Evolutionary conservation across 2,797 vertebrate genomes (phyloP), one percentile per base, ranked within the genome.

Genomic region (Leuciscus waleckii): DNA sequence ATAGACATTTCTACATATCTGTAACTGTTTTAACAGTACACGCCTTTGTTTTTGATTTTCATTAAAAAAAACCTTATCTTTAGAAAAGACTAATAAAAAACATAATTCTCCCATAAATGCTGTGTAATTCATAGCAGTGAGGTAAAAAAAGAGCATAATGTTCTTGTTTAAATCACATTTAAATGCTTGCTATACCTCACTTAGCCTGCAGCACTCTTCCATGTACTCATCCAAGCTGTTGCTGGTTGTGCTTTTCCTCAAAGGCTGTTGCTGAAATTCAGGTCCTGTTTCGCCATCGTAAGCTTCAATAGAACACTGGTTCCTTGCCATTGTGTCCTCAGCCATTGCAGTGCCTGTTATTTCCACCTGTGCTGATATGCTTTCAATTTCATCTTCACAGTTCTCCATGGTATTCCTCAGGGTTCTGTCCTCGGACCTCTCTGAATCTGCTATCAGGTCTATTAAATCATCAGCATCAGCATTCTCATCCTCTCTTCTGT

Each of bases 171-270:
- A 3, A 77, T 83, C 17, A 19, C n/a, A 56, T 43, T 69, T 49
- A 23, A 79, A 71, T 29, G 67, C 14, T 69, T 41, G 43, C 39
- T 71, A 35, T 86, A 97, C 97, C 97, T 97, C 92, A 85, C 96
- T 97, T 35, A 97, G 90, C 78, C 94, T 93, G 92, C 97, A 97
- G 92, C 97, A 98, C 85, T 96, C 91, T 9, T 98, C 95, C 96
- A 97, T 97, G 90, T 97, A 97, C 84, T 97, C 94, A 84, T 97
- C 94, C 86, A 98, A 92, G 83, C 96, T 97, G 90, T 96, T 93
- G 1, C 92, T 96, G 17, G 95, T 96, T 58, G 89, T 88, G n/a
- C 92, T 95, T 79, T 94, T 95, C 87, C 94, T 94, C 51, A 96
- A 86, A 37, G 92, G 86, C 37, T 91, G 91, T 8, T 87, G 90